These are phyloP conservation scores for Folsomia manolachei DNA, from an alignment of 2,888 invertebrate genomes.

Conservation along the genomic window DNA sequence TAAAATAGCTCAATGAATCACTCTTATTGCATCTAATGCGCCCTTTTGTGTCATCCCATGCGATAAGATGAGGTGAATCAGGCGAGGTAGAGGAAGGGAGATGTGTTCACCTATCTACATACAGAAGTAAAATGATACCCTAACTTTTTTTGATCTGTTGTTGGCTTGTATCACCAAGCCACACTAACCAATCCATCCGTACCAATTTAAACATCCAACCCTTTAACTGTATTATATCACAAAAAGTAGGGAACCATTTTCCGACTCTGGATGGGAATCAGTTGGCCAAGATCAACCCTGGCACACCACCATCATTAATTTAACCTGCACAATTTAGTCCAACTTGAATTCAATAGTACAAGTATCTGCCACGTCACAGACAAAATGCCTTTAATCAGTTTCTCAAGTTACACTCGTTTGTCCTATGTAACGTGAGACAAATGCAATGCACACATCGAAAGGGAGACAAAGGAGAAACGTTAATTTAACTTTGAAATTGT, in stretches of 20 bases:
- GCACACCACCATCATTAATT: constrained; percentile 3
- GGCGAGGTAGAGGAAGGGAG: no score
- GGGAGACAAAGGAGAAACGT: no score
- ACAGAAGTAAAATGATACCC: background rate
- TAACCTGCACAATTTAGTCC: constrained; percentile 6
- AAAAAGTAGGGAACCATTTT: no score
- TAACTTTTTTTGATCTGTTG: no score
- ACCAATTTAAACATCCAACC: no score
- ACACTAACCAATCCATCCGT: no score
- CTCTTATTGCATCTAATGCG: constrained; percentile 13
- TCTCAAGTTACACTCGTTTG: constrained; percentile 7
- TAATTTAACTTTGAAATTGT: constrained; percentile 8
- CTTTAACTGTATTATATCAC: no score
- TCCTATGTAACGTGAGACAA: constrained; percentile 14
- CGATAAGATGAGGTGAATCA: background rate
- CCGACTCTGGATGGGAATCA: no score
- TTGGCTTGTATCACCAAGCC: no score
- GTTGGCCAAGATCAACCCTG: no score
- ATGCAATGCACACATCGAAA: background rate
- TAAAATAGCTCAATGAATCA: constrained; percentile 27
- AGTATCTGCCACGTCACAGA: no score
- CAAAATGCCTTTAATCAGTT: constrained; percentile 10
- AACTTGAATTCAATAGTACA: background rate
- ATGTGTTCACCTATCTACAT: no score
- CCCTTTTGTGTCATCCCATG: background rate